phyloP scores from a whole-genome alignment of 2,113 vertebrate species.

The Micronycteris hirsuta region DNA sequence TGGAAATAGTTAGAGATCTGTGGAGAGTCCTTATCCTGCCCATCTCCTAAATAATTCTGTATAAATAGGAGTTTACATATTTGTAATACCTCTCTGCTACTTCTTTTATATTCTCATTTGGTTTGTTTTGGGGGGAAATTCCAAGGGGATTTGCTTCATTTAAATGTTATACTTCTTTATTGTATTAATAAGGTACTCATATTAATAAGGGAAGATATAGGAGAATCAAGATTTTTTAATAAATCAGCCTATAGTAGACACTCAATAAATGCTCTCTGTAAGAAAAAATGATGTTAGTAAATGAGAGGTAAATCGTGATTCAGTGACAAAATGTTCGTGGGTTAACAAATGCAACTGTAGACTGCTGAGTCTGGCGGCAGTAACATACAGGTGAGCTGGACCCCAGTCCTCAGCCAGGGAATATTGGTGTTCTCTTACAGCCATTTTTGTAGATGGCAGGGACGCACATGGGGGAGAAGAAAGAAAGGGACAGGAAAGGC shows the following conservation, averaged over 20 bases:
- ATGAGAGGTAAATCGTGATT: not conserved
- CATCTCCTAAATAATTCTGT: not conserved
- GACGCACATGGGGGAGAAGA: not conserved
- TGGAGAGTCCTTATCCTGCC: not conserved
- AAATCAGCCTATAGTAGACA: not conserved
- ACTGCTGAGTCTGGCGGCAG: not conserved
- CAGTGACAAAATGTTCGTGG: not conserved
- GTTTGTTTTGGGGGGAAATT: not conserved
- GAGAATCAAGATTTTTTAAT: not conserved
- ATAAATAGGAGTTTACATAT: not conserved
- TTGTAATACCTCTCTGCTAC: not conserved
- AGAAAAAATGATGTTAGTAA: not conserved
- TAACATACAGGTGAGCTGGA: not conserved
- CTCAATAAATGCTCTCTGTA: not conserved
- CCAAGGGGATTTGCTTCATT: not conserved
- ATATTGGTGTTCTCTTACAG: not conserved
- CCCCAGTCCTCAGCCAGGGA: not conserved
- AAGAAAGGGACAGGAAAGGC: not conserved
- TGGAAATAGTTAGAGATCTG: not conserved
- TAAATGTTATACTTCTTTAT: not conserved
- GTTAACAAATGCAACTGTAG: not conserved
- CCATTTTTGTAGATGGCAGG: not conserved
- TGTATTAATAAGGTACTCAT: not conserved
- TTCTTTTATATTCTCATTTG: not conserved
- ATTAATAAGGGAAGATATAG: not conserved